phyloP scores from a whole-genome alignment of 2,888 invertebrate genomes.

The Trichogramma evanescens region DNA sequence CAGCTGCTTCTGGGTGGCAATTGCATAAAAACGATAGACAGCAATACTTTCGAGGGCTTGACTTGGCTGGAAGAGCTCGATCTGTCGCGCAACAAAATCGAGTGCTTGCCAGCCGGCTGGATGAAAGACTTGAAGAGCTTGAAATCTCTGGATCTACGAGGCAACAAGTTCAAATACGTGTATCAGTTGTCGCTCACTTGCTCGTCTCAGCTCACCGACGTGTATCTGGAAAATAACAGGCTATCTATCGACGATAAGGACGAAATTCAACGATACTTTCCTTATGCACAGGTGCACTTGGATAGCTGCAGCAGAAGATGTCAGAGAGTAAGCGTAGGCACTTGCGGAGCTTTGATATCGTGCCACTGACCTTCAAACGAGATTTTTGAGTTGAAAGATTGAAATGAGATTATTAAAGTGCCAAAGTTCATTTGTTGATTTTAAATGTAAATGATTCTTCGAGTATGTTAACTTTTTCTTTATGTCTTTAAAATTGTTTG shows the following conservation, averaged over 20 bases:
- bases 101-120: conserved; percentile 27
- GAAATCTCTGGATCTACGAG: conserved; percentile 28
- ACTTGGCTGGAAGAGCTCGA: conserved; percentile 27
- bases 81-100: conserved; percentile 29
- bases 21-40: conserved; percentile 24
- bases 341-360: no score
- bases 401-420: no score
- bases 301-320: not conserved
- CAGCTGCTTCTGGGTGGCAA: conserved; percentile 29
- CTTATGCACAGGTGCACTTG: not conserved
- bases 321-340: not conserved
- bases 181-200: conserved; percentile 7
- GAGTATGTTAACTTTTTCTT: no score
- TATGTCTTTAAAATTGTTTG: no score
- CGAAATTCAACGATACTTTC: conserved; percentile 3
- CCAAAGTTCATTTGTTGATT: no score
- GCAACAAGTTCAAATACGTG: conserved; percentile 4
- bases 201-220: not conserved
- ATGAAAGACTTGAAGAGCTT: conserved; percentile 20
- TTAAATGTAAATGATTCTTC: no score
- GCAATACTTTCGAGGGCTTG: conserved; percentile 26
- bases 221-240: conserved; percentile 7
- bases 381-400: no score
- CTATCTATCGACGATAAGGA: not conserved
- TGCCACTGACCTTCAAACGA: no score